Base-by-base conservation (phyloP, 2,888 invertebrate genomes). In the Chrysolina oricalcia region DNA sequence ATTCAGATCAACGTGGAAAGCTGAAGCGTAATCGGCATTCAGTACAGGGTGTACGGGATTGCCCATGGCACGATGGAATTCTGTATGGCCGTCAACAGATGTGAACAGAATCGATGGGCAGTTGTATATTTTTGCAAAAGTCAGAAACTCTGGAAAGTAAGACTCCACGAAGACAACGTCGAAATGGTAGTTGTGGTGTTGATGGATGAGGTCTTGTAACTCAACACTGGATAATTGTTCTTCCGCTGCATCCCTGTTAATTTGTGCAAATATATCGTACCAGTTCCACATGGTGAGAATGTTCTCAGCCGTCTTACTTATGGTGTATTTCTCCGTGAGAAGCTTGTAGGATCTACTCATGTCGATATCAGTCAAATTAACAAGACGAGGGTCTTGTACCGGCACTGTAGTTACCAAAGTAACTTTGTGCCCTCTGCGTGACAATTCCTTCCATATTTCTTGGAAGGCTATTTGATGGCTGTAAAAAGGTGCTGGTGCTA, bases 401-500 rank as follows among this genome's bases (percentile, higher is more conserved):
- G 85, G 85, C 62, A 85, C 76, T 3, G 87, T 85, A 6, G 87
- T 85, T n/a, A 87, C 74, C 9, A 86, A 80, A 4, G 87, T 86
- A 10, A 88, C 79, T 67, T 87, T 77, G 74, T 88, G 88, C 46
- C 87, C 87, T 68, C 85, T 73, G 53, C 73, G 50, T 5, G 83
- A 81, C 23, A 86, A 68, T 76, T 83, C 84, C 65, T 72, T 81
- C 83, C 84, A 85, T 72, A 86, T 78, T 62, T 83, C 81, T 72
- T 80, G 81, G 56, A 81, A 85, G 4, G 82, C 80, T 19, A 81
- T 62, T 76, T 86, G 86, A 69, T 86, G 86, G 68, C 86, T 86
- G 71, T 81, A 84, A 0, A 84, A 83, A 10, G 86, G 83, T 6
- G 80, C 78, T 6, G 82, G 81, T n/a, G 85, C 79, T 3, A 84